These are phyloP conservation scores for Zosterops hypoxanthus DNA, from an alignment of 2,113 vertebrate genomes.

Conservation along the genomic window DNA sequence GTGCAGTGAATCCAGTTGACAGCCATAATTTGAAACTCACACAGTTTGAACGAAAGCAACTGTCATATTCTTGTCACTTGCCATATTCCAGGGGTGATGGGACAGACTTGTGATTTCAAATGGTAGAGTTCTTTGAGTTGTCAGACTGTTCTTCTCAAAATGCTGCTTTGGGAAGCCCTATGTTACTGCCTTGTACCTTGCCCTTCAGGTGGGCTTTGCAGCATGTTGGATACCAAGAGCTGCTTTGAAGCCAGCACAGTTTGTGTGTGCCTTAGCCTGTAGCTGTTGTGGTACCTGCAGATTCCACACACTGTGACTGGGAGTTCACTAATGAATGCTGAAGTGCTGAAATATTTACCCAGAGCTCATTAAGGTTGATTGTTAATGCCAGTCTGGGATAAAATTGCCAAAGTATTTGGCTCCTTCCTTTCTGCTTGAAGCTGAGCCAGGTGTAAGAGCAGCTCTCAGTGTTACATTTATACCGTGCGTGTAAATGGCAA, in stretches of 20 bases:
- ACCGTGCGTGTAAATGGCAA: not conserved
- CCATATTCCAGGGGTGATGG: not conserved
- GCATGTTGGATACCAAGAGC: not conserved
- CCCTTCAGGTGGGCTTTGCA: not conserved
- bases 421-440: not conserved
- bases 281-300: not conserved
- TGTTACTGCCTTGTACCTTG: not conserved
- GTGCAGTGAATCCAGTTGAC: not conserved
- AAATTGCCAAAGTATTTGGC: not conserved
- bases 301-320: not conserved
- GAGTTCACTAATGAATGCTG: not conserved
- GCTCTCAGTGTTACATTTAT: not conserved
- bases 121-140: not conserved
- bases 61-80: not conserved
- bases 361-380: not conserved
- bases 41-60: not conserved
- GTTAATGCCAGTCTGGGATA: not conserved
- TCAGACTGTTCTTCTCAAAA: not conserved
- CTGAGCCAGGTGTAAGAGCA: not conserved
- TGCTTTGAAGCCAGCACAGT: not conserved
- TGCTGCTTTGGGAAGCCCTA: not conserved
- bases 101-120: not conserved
- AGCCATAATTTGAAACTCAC: not conserved
- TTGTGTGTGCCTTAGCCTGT: not conserved
- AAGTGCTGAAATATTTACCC: not conserved